Evolutionary conservation across 2,113 vertebrate genomes (phyloP), one percentile per base, ranked within the genome.

Genomic region (Benitochromis conjunctus): DNA sequence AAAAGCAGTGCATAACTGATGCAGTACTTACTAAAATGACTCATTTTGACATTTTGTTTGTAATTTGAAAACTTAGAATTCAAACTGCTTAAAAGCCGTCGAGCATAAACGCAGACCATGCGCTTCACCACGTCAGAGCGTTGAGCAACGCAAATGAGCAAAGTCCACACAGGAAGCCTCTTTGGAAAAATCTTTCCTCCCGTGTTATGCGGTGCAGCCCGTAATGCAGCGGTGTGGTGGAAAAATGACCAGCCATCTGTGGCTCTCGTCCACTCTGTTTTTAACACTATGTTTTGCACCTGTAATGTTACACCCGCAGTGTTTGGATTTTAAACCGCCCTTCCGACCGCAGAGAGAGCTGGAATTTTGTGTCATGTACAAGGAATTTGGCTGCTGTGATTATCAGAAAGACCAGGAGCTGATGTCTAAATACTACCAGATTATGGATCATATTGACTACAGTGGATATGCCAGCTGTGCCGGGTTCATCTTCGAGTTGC

Each of bases 281-380:
- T 19, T 85, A 14, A 31, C 19, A 0, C 56, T 82, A 12, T 24
- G 31, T 92, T 3, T 85, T 84, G n/a, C 90, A 87, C 91, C 95
- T 85, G 96, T 82, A 6, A 86, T 69, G 36, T 84, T 86, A 36
- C 98, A 99, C 91, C 98, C 98, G 11, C 98, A 99, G 92, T 99
- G 98, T 93, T 88, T 99, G 96, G 98, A 99, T 91, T 99, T 98
- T 89, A 99, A 97, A 91, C 97, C 98, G 34, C 98, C 98, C n/a
- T 99, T 98, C 93, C 94, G 96, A 85, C 97, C 98, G 43, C 95
- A 92, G 54, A 85, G 86, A 78, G 95, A 96, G 89, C 97, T 99
- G 78, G 82, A 93, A 81, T 98, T 99, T 88, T 99, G 98, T 95
- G 86, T 94, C 1, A 97, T 96, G 94, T 99, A 99, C 95, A 94